A percentile compares a stretch with the other conserved stretches of the same genome.
phyloP scores from a whole-genome alignment of 2,888 invertebrate species.

The Subacronicta megacephala region DNA sequence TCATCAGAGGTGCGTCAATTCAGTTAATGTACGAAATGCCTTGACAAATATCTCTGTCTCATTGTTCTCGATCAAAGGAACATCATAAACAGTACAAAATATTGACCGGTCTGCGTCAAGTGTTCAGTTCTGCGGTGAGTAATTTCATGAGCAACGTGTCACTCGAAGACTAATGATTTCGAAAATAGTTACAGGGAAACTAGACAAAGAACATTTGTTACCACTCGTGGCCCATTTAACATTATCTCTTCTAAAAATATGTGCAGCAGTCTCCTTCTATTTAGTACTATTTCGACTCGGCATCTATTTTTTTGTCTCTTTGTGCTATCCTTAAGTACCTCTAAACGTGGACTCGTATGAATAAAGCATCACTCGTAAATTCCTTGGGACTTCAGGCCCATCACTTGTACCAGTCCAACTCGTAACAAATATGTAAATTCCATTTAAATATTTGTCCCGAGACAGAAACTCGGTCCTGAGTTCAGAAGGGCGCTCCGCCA shows the following conservation, averaged over 20 bases:
- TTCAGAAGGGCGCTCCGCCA: conserved; percentile 40
- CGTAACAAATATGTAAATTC: conserved; percentile 33
- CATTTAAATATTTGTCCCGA: conserved; percentile 34
- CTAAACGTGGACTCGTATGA: not conserved
- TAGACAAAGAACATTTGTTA: conserved; percentile 67
- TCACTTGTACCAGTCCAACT: conserved; percentile 3
- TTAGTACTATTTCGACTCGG: conserved; percentile 12
- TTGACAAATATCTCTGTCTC: conserved; percentile 73
- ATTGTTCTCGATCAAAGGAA: conserved; percentile 83
- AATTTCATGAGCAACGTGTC: conserved; percentile 74
- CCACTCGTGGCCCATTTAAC: conserved; percentile 64
- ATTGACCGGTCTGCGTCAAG: conserved; percentile 78
- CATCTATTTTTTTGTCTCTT: conserved; percentile 20
- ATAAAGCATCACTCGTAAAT: not conserved
- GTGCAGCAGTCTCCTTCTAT: conserved; percentile 48
- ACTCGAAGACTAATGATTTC: conserved; percentile 75
- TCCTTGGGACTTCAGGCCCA: not conserved
- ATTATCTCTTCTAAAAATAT: conserved; percentile 64
- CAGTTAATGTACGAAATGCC: conserved; percentile 76
- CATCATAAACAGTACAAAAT: conserved; percentile 82
- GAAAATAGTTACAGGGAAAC: conserved; percentile 75
- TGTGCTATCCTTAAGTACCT: not conserved
- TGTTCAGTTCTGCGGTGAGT: conserved; percentile 77
- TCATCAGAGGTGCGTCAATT: conserved; percentile 73
- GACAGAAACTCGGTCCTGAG: conserved; percentile 41